Percentiles rank a stretch among this genome's conserved stretches.
These are phyloP conservation scores for Heterotilapia buettikoferi DNA, from an alignment of 2,113 vertebrate species.

Conservation along the genomic window DNA sequence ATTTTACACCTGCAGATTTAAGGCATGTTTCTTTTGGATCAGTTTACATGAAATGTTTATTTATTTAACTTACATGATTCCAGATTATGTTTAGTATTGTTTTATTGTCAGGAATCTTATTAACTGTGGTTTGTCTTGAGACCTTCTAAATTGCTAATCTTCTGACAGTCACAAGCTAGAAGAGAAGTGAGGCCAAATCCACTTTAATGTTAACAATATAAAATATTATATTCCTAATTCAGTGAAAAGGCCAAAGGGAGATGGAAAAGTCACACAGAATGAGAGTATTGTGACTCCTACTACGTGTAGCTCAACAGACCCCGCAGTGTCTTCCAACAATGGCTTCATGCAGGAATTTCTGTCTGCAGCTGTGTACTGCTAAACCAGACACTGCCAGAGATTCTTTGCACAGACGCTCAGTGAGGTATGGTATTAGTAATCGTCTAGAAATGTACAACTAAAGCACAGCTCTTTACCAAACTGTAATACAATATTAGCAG, in stretches of 20 bases:
- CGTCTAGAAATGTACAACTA: conserved; percentile 48
- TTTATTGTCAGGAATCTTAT: not conserved
- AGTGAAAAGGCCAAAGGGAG: conserved; percentile 4
- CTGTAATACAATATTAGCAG: not conserved
- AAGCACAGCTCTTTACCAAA: conserved; percentile 5
- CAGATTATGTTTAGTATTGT: not conserved
- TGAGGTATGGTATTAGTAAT: conserved; percentile 43
- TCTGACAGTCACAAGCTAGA: not conserved
- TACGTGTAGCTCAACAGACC: conserved; percentile 37
- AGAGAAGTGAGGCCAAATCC: not conserved
- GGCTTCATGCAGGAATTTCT: conserved; percentile 48
- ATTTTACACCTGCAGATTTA: not conserved
- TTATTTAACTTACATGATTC: not conserved
- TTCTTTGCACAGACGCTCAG: conserved; percentile 40
- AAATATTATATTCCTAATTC: conserved; percentile 26
- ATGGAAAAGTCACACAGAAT: conserved; percentile 37
- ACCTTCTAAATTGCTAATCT: not conserved
- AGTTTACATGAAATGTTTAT: not conserved
- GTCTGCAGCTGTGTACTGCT: conserved; percentile 40
- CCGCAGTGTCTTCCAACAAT: conserved; percentile 63
- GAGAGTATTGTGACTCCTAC: conserved; percentile 57
- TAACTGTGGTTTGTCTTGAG: not conserved
- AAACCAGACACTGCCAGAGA: conserved; percentile 45
- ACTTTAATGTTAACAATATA: conserved; percentile 11
- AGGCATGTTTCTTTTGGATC: not conserved